Evolutionary conservation across 1,140 invertebrate genomes (phyloP).

Genomic region (Pachypeltis micranthus): DNA sequence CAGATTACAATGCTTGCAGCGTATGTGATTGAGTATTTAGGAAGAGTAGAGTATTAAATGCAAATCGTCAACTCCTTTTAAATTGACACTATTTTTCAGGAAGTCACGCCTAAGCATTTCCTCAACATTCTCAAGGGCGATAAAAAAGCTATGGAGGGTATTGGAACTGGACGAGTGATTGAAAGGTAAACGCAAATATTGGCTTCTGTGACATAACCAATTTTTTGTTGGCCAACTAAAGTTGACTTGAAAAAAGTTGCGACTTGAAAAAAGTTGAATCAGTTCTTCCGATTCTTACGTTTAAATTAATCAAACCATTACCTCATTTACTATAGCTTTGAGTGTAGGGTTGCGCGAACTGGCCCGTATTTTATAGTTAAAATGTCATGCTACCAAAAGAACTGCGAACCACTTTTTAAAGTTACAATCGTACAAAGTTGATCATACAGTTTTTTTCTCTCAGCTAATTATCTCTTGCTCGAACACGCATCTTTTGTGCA

Average conservation of each 20-base stretch:
- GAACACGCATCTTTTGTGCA: too few species aligned
- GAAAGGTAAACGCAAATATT: constrained; percentile 35
- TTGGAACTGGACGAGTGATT: constrained; percentile 43
- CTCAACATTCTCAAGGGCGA: constrained; percentile 44
- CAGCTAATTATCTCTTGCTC: too few species aligned
- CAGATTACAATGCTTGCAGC: neutral
- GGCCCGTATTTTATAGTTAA: too few species aligned
- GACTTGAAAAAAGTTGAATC: neutral
- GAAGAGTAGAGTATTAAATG: neutral
- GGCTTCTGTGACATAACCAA: neutral
- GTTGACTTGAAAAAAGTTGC: neutral
- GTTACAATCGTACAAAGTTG: too few species aligned
- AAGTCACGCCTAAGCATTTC: constrained; percentile 44
- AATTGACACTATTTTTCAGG: constrained; percentile 29
- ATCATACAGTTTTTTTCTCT: too few species aligned
- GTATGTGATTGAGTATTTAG: neutral
- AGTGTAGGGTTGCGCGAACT: too few species aligned
- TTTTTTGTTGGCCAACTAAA: neutral
- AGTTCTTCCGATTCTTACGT: neutral
- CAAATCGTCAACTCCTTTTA: neutral
- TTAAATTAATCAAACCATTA: neutral
- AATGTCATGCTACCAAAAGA: too few species aligned
- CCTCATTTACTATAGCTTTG: neutral
- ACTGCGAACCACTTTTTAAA: too few species aligned
- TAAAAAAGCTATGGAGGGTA: constrained; percentile 34